Base-by-base conservation (phyloP, 1,140 invertebrate genomes). In the Drosophila tristis region DNA sequence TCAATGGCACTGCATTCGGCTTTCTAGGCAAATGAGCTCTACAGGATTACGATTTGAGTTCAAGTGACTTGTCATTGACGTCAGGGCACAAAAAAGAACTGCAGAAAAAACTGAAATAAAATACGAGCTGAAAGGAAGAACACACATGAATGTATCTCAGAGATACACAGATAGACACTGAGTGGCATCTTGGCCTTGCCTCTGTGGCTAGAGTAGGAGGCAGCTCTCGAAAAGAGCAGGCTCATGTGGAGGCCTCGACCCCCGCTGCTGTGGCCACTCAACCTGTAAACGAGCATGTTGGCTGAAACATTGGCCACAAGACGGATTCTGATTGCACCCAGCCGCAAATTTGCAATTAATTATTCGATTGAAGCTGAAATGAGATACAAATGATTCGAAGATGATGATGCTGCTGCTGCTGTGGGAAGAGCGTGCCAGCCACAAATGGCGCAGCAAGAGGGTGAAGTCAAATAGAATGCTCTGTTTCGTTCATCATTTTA, bases 11-110 rank as follows among this genome's bases (percentile, higher is more conserved):
- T 82, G 66, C 72, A 89, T 76, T 89, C 59, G 64, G 67, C 72
- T 74, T 54, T 68, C 39, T 55, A 67, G 65, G 67, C 85, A 80
- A 90, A 84, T 89, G 79, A 89, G 73, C 85, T 87, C 82, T 81
- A 87, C 66, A 81, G 81, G 85, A 81, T 80, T 81, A 78, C 82
- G 70, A 78, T 78, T 78, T 84, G 74, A 62, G 85, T 84, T 66
- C 64, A 62, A 87, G 80, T 73, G 76, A 60, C 57, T 62, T 62
- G 39, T 61, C 70, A 73, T 72, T 79, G 84, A 77, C 67, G 67
- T 73, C 75, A 76, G 8, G 31, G 31, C 31, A 9, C 23, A 20
- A 20, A 20, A 20, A 20, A 20, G 20, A 20, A 20, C 20, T 20
- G 20, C 63, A 51, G 20, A 42, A 42, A 39, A 71, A 50, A 31